Base-by-base conservation (phyloP, 2,113 vertebrate species). In the Leucopsar rothschildi region DNA sequence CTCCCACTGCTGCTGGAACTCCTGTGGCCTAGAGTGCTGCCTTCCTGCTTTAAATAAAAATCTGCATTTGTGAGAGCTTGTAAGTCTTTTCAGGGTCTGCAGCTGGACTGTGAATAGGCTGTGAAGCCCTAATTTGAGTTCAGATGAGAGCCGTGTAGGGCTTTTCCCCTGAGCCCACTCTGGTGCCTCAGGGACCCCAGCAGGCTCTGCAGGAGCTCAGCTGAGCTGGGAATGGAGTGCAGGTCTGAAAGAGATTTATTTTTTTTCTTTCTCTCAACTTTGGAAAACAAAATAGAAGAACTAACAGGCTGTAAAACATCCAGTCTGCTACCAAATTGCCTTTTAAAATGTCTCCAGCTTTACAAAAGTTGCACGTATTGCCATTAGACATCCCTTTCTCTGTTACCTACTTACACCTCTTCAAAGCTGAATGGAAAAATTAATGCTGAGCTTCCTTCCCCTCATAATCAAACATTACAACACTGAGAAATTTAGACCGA, bases 381-480 rank as follows among this genome's bases (percentile, higher is more conserved):
- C 80, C 68, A 92, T 93, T 92, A 96, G 82, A 63, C 76, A 37
- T 64, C 39, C 39, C 44, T 94, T 92, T 90, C 86, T 83, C 92
- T 88, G 68, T 81, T 95, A 92, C 88, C 71, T 92, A 86, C 94
- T 92, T 75, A 81, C 33, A 90, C 52, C 47, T 96, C 86, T 92
- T 94, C 86, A 84, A 75, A 84, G 64, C 2, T 90, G 94, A 97
- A 93, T 78, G 64, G 86, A 93, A 95, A 95, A 95, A 97, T 92
- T 97, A 96, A 83, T 83, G 88, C 79, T 83, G 92, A 90, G 76
- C 64, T 88, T 88, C 56, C 77, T 53, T 91, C 77, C 53, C 72
- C 65, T 86, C 91, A 83, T 93, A 93, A 97, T 96, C 92, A 96
- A 96, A 93, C 92, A 78, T 85, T 79, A 68, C 55, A 95, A 76